Evolutionary conservation across 2,888 invertebrate genomes (phyloP).

Genomic region (Beris morrisii): DNA sequence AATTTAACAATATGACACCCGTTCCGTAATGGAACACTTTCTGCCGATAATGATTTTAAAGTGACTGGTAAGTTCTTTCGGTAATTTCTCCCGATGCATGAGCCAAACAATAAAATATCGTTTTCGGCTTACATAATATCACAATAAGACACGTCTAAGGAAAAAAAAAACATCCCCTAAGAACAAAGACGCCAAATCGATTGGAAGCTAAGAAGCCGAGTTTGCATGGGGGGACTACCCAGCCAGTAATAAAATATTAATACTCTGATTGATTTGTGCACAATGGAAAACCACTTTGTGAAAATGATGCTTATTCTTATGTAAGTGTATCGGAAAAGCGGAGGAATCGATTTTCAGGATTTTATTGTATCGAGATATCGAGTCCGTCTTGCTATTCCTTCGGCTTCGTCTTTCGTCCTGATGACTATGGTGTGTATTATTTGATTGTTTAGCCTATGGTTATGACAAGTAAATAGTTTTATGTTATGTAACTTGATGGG

Average conservation of each 20-base stretch:
- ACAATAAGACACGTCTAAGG: neutral
- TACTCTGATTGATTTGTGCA: slow-evolving; percentile 35
- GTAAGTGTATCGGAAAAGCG: neutral
- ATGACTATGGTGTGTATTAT: slow-evolving; percentile 1
- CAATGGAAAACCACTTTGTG: slow-evolving; percentile 35
- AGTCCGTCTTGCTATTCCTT: too few species aligned
- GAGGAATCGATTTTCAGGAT: too few species aligned
- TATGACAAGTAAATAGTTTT: slow-evolving; percentile 29
- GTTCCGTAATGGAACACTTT: neutral
- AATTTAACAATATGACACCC: too few species aligned
- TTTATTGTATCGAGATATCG: too few species aligned
- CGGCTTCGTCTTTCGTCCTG: too few species aligned
- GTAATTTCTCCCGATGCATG: too few species aligned
- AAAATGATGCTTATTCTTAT: slow-evolving; percentile 31
- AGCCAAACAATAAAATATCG: neutral
- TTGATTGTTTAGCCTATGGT: slow-evolving; percentile 28
- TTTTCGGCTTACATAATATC: slow-evolving; percentile 7
- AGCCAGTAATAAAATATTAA: slow-evolving; percentile 41
- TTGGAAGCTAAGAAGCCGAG: slow-evolving; percentile 1
- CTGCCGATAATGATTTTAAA: slow-evolving; percentile 26
- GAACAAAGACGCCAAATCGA: slow-evolving; percentile 21
- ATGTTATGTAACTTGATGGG: slow-evolving; percentile 33
- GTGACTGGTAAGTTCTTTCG: slow-evolving; percentile 12
- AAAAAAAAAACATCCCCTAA: slow-evolving; percentile 10
- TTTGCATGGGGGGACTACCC: neutral